These are phyloP conservation scores for Eupeodes luniger DNA, from an alignment of 2,888 invertebrate genomes.

Conservation along the genomic window DNA sequence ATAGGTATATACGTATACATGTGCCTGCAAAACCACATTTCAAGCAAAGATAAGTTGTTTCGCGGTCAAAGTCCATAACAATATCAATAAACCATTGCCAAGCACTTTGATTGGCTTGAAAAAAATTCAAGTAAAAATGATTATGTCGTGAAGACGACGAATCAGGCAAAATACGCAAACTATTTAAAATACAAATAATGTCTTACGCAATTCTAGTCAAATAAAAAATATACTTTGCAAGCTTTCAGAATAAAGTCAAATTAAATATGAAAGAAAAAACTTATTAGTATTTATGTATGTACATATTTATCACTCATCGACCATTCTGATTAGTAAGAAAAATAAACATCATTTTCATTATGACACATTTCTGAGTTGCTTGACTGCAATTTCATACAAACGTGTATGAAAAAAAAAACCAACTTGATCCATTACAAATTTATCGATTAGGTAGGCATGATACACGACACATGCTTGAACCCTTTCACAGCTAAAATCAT, in stretches of 20 bases:
- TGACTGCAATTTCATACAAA: constrained; percentile 29
- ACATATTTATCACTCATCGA: background rate
- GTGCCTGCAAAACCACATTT: background rate
- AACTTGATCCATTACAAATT: constrained; percentile 31
- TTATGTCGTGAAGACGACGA: background rate
- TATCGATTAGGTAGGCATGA: constrained; percentile 57
- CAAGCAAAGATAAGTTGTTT: background rate
- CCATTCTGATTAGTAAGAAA: constrained; percentile 3
- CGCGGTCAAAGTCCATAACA: constrained; percentile 37
- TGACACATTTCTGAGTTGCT: constrained; percentile 34
- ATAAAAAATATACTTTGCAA: too few species aligned
- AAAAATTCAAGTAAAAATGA: too few species aligned
- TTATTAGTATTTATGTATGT: background rate
- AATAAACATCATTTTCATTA: constrained; percentile 9
- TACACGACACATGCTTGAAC: background rate
- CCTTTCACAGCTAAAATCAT: background rate
- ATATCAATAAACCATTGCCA: constrained; percentile 26
- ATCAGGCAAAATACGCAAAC: background rate
- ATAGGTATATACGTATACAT: too few species aligned
- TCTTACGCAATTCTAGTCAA: constrained; percentile 1
- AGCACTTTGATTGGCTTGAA: too few species aligned
- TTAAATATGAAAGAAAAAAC: background rate
- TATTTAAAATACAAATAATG: background rate
- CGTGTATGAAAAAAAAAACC: background rate
- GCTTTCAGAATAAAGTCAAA: too few species aligned